phyloP scores from a whole-genome alignment of 2,888 invertebrate species.

The Smittia aterrima region DNA sequence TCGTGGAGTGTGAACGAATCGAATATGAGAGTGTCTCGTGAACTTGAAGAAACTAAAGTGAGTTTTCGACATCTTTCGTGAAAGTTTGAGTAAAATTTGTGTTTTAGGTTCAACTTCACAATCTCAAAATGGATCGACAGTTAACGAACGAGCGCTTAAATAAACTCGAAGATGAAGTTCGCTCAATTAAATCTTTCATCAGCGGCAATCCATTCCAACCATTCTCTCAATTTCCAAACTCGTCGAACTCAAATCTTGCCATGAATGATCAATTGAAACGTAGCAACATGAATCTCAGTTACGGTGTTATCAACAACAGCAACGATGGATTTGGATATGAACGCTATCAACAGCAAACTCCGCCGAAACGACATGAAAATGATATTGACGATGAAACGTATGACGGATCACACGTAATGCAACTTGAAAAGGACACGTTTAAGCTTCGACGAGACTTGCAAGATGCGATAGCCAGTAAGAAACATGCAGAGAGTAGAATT shows the following conservation, averaged over 20 bases:
- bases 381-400: slow-evolving; percentile 36
- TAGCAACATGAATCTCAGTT: slow-evolving; percentile 32
- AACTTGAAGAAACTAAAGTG: slow-evolving; percentile 54
- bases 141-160: slow-evolving; percentile 65
- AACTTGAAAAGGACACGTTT: slow-evolving; percentile 46
- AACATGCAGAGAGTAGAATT: slow-evolving; percentile 53
- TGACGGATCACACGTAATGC: slow-evolving; percentile 44
- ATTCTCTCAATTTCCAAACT: slow-evolving; percentile 10
- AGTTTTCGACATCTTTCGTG: slow-evolving; percentile 14
- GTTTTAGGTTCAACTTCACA: slow-evolving; percentile 64
- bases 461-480: slow-evolving; percentile 52
- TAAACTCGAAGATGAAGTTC: slow-evolving; percentile 68
- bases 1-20: slow-evolving; percentile 53
- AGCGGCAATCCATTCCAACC: slow-evolving; percentile 27
- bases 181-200: slow-evolving; percentile 53
- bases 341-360: background rate
- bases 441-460: slow-evolving; percentile 51
- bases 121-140: slow-evolving; percentile 63
- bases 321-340: background rate
- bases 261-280: slow-evolving; percentile 35
- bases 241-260: slow-evolving; percentile 35
- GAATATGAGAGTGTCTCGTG: slow-evolving; percentile 52
- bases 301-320: slow-evolving; percentile 3
- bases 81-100: slow-evolving; percentile 19
- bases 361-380: slow-evolving; percentile 20